phyloP scores from a whole-genome alignment of 2,888 invertebrate species.

The Meiosimyza platycephala region DNA sequence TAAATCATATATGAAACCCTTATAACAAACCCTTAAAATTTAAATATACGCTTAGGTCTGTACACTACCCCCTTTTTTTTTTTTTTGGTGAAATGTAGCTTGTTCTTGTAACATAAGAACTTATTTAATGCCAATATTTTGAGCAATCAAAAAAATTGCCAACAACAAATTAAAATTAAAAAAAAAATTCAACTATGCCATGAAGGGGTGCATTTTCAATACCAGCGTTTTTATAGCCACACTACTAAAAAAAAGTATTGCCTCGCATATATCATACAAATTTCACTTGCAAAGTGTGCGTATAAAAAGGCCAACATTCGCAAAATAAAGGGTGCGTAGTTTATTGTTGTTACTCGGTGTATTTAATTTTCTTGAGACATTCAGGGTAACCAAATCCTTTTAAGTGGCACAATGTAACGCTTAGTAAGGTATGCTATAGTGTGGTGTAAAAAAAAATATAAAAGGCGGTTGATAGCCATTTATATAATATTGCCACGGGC shows the following conservation, averaged over 20 bases:
- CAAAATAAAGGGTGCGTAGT: constrained; percentile 2
- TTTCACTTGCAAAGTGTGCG: neutral
- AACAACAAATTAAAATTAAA: constrained; percentile 1
- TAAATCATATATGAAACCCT: neutral
- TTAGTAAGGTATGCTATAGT: constrained; percentile 23
- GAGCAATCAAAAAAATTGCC: constrained; percentile 6
- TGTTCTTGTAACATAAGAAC: constrained; percentile 15
- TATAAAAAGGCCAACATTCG: neutral
- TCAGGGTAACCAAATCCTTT: constrained; percentile 64
- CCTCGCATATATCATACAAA: neutral
- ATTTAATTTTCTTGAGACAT: constrained; percentile 41
- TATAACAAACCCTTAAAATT: neutral
- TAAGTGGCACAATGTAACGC: constrained; percentile 49
- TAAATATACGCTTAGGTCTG: neutral
- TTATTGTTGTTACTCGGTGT: neutral
- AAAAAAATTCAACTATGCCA: neutral
- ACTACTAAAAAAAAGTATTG: neutral
- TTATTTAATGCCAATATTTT: constrained; percentile 25
- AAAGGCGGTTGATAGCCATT: constrained; percentile 43
- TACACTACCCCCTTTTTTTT: neutral
- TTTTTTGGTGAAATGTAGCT: neutral
- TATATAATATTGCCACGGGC: constrained; percentile 5
- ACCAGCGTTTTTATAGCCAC: no score
- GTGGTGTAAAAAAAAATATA: constrained; percentile 45
- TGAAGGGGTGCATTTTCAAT: constrained; percentile 3